Evolutionary conservation across 2,888 invertebrate species (phyloP).

Genomic region (Agrochola lychnidis): DNA sequence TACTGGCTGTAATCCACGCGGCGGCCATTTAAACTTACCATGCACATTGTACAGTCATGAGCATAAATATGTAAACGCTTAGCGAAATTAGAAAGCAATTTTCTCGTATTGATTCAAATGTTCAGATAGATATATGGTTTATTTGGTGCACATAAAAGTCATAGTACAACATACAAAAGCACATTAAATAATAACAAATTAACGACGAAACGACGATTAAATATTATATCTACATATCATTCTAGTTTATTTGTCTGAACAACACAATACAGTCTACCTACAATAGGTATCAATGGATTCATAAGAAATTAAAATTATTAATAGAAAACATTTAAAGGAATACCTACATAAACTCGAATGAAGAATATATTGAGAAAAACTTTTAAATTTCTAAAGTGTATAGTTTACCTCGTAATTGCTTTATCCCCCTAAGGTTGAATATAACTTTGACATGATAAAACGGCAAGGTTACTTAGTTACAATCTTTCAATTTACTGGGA

Average conservation of each 20-base stretch:
- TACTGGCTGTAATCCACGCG: conserved; percentile 62
- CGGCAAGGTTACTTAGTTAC: not conserved
- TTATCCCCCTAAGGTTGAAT: too few relatives aligned
- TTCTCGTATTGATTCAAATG: not conserved
- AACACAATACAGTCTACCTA: not conserved
- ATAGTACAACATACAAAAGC: too few relatives aligned
- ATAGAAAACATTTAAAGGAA: not conserved
- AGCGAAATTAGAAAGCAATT: not conserved
- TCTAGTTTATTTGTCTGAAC: too few relatives aligned
- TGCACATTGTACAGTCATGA: conserved; percentile 29
- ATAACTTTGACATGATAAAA: not conserved
- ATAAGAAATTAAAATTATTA: not conserved
- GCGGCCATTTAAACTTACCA: conserved; percentile 69
- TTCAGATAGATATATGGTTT: too few relatives aligned
- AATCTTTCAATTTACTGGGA: not conserved
- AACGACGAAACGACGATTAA: too few relatives aligned
- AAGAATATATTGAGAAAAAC: not conserved
- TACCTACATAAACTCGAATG: not conserved
- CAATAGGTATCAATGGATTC: not conserved
- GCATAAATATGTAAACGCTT: not conserved
- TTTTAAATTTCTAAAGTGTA: not conserved
- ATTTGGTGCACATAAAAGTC: too few relatives aligned
- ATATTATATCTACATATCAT: too few relatives aligned
- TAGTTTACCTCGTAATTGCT: not conserved
- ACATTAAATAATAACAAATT: too few relatives aligned